Percentiles rank a stretch among this genome's conserved stretches.
Evolutionary conservation across 2,113 vertebrate genomes (phyloP).

Genomic region (Marmota flaviventris): DNA sequence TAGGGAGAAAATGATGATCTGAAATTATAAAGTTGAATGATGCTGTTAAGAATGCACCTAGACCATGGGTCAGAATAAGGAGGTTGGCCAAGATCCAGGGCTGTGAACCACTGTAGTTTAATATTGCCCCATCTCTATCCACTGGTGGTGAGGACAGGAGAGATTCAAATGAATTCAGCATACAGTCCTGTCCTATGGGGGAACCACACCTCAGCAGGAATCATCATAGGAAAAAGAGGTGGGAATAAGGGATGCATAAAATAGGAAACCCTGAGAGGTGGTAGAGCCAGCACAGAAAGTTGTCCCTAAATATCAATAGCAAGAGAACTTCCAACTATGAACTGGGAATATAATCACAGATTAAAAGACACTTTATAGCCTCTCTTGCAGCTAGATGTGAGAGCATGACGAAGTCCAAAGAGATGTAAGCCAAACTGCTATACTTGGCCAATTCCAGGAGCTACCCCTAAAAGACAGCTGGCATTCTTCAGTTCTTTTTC

Average conservation of each 20-base stretch:
- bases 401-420: not conserved
- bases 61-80: not conserved
- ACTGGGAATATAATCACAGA: not conserved
- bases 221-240: not conserved
- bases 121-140: not conserved
- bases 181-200: not conserved
- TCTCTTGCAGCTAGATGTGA: not conserved
- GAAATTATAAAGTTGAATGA: not conserved
- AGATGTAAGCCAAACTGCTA: not conserved
- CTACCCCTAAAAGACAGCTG: not conserved
- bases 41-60: not conserved
- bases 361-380: not conserved
- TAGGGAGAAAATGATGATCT: not conserved
- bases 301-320: not conserved
- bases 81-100: not conserved
- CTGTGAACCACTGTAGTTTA: not conserved
- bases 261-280: not conserved
- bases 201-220: not conserved
- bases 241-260: not conserved
- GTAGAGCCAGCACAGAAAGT: not conserved
- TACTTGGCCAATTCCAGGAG: not conserved
- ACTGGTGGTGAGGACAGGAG: not conserved
- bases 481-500: not conserved
- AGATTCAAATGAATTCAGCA: not conserved
- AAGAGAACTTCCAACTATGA: not conserved